Evolutionary conservation across 2,888 invertebrate species (phyloP), one percentile per base, ranked within the genome.

Genomic region (Apomyelois bistriatella): DNA sequence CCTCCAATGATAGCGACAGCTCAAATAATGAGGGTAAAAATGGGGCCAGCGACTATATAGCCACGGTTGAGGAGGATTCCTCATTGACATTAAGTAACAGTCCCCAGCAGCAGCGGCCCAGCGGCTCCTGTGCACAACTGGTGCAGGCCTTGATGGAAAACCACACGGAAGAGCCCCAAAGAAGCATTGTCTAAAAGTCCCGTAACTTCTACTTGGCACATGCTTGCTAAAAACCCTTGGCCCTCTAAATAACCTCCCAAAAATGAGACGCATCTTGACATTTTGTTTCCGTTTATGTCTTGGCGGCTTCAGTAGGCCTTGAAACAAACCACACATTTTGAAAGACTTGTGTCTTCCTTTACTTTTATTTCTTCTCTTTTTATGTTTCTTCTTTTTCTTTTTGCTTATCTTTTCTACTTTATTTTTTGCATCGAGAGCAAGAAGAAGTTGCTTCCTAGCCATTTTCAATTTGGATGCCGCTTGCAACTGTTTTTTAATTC

Each of bases 31-130:
- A 7, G 71, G 69, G 53, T 70, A 71, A 12, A 70, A 58, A 4
- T 53, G 53, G 1, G 76, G 74, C 64, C 66, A 72, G 2, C 66
- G 66, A 41, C 70, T 57, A 53, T 68, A 63, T 9, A 66, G 62
- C 67, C 70, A 74, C 0, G 64, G 30, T 16, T 66, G 65, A 17
- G 78, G 74, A n/a, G 70, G 68, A 52, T 64, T 66, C 53, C 65
- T 64, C 28, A 74, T 53, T 1, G 71, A 59, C 68, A 71, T 70
- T 8, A 66, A 52, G 55, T 64, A 76, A 55, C 77, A 80, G 56
- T 81, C 74, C 0, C 60, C 65, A 37, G 65, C 65, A 1, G 66
- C 64, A 12, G 57, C 60, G 37, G 60, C 57, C 55, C 57, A 57
- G 10, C 53, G 58, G 0, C 48, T 62, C 47, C 48, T 49, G 7